These are phyloP conservation scores for Enteromius unitaeniatus DNA, from an alignment of 2,797 vertebrate species.

Conservation along the genomic window DNA sequence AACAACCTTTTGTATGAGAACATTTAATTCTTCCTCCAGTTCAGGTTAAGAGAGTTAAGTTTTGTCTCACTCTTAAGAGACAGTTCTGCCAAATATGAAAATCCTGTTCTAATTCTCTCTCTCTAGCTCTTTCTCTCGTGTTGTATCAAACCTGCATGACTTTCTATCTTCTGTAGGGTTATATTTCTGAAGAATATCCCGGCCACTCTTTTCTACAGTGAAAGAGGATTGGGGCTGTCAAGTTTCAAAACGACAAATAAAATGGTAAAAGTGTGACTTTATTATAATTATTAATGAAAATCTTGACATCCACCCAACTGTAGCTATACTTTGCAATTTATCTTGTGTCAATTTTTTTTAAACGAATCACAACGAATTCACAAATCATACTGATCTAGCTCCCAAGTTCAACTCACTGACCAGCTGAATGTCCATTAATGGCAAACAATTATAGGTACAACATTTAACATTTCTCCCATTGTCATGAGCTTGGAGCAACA, in stretches of 20 bases:
- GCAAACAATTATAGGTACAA: neutral
- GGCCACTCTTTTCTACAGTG: neutral
- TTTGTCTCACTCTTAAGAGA: neutral
- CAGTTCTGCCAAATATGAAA: neutral
- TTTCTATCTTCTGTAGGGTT: neutral
- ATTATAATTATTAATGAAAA: too few species aligned
- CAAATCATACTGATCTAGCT: neutral
- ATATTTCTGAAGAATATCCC: conserved; percentile 1
- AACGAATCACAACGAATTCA: conserved; percentile 4
- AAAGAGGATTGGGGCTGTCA: neutral
- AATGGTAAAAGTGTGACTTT: neutral
- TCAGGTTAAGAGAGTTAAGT: neutral
- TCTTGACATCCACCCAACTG: too few species aligned
- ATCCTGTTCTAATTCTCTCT: neutral
- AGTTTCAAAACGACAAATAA: neutral
- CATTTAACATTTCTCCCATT: neutral
- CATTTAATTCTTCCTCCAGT: neutral
- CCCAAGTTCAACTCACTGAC: neutral
- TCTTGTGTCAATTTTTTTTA: neutral
- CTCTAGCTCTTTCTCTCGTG: too few species aligned
- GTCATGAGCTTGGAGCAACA: neutral
- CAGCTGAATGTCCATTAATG: neutral
- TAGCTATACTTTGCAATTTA: neutral
- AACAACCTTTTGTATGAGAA: neutral
- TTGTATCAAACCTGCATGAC: neutral